Conservation (phyloP, 2,797 vertebrate species). For the Notamacropus eugenii region DNA sequence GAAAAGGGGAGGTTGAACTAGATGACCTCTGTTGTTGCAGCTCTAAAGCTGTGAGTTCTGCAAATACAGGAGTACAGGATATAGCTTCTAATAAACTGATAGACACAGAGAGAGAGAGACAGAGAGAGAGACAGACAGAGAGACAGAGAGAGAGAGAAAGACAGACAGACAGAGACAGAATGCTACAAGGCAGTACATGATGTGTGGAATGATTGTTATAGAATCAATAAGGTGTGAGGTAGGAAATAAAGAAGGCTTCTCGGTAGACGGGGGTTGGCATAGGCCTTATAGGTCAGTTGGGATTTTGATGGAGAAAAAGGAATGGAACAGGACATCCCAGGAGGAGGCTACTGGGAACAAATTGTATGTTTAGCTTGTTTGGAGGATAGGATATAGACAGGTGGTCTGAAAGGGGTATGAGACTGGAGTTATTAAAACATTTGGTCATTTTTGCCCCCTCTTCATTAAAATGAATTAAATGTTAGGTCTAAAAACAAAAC, state of each 20-base stretch:
- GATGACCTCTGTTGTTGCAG: not conserved
- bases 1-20: not conserved
- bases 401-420: not conserved
- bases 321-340: not conserved
- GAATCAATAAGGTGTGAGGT: not conserved
- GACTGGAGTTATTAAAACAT: not conserved
- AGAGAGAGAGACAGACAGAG: too few relatives aligned
- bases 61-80: not conserved
- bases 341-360: not conserved
- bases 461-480: not conserved
- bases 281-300: not conserved
- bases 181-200: not conserved
- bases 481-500: not conserved
- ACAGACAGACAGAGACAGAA: not conserved
- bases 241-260: not conserved
- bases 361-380: not conserved
- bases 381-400: not conserved
- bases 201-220: not conserved
- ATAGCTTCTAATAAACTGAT: not conserved
- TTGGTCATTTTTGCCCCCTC: not conserved
- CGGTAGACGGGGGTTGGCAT: not conserved
- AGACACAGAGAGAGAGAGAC: not conserved
- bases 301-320: not conserved
- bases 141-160: fast-evolving
- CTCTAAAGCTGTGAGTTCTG: not conserved